Evolutionary conservation across 2,797 vertebrate species (phyloP), one percentile per base, ranked within the genome.

Genomic region (Triplophysa yarkandensis): DNA sequence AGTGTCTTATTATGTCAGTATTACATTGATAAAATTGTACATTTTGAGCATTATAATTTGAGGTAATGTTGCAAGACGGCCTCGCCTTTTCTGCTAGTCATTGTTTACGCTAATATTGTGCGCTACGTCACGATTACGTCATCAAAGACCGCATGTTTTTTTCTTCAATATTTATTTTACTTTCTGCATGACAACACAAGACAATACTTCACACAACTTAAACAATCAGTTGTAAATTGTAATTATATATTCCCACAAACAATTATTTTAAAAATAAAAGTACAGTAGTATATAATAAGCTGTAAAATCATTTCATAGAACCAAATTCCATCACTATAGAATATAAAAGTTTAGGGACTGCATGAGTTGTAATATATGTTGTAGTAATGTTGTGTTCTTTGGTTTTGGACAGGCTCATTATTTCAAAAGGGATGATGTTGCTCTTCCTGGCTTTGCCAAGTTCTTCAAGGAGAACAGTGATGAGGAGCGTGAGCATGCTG

Each of bases 351-450:
- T n/a, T n/a, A n/a, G n/a, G n/a, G n/a, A n/a, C n/a, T n/a, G n/a
- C n/a, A n/a, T n/a, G n/a, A n/a, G n/a, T n/a, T n/a, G n/a, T n/a
- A n/a, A n/a, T n/a, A n/a, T n/a, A n/a, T n/a, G n/a, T n/a, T n/a
- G n/a, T n/a, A n/a, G 44, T 46, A 6, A 43, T n/a, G 16, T 46
- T 7, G 4, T 46, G 44, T 46, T 19, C 6, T 8, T 27, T 55
- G 63, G 17, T 28, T 52, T 5, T 4, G 2, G 19, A 44, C 79
- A 95, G 93, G 92, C 92, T 2, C 95, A 92, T 77, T 97, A 95
- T 68, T 97, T 96, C 62, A 93, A 95, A 61, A 92, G 94, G 10
- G 95, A 96, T 67, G 95, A 98, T 74, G 93, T 94, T 85, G 91
- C 90, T 63, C 84, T 97, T 63, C 93, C 91, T 66, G 92, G 95